Evolutionary conservation across 1,140 invertebrate genomes (phyloP).

Genomic region (Maniola jurtina): DNA sequence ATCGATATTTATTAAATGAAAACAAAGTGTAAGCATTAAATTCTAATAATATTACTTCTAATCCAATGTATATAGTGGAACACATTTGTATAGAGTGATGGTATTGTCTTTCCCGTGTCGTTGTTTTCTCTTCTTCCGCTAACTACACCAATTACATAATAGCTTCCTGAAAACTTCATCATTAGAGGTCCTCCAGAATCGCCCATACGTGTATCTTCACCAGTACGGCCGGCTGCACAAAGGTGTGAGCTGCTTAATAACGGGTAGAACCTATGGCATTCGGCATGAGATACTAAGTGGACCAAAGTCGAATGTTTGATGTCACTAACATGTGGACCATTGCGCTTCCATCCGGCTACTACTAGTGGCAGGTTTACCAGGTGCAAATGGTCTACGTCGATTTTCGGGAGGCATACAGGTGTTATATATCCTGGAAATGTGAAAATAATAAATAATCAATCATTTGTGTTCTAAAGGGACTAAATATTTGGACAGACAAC

Average conservation of each 20-base stretch:
- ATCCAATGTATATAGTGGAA: constrained; percentile 64
- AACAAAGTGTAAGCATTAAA: too few relatives aligned
- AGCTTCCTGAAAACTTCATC: constrained; percentile 55
- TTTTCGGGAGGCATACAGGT: constrained; percentile 59
- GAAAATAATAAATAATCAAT: too few relatives aligned
- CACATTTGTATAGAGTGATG: constrained; percentile 65
- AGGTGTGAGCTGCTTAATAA: constrained; percentile 45
- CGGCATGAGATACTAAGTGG: constrained; percentile 50
- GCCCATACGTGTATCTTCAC: constrained; percentile 66
- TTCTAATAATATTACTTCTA: constrained; percentile 39
- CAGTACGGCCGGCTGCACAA: constrained; percentile 57
- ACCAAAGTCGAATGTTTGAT: constrained; percentile 63
- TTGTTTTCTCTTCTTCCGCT: constrained; percentile 62
- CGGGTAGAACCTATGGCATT: constrained; percentile 51
- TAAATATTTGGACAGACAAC: too few relatives aligned
- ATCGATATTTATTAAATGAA: too few relatives aligned
- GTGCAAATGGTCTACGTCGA: constrained; percentile 53
- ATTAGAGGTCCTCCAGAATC: constrained; percentile 69
- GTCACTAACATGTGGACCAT: constrained; percentile 40
- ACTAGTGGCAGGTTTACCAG: constrained; percentile 53
- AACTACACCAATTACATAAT: constrained; percentile 58
- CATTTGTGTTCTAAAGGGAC: too few relatives aligned
- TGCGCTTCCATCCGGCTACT: constrained; percentile 66
- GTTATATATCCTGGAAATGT: constrained; percentile 64
- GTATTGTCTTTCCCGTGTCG: constrained; percentile 59